phyloP scores from a whole-genome alignment of 1,140 invertebrate species.

The Pseudomyrmex sp. region DNA sequence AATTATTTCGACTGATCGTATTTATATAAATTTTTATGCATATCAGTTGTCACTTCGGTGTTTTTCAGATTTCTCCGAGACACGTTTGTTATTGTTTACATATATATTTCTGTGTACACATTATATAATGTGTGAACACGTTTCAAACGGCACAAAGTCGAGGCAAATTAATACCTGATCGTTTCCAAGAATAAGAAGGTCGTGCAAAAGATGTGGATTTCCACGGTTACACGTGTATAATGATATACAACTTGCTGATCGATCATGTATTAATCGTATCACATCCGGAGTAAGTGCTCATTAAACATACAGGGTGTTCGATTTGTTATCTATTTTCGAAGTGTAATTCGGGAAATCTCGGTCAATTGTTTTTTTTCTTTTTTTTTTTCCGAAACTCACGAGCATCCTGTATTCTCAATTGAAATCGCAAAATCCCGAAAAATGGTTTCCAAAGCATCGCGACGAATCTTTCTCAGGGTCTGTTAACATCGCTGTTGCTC shows the following conservation, averaged over 20 bases:
- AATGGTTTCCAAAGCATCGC: slow-evolving; percentile 7
- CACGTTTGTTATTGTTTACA: not conserved
- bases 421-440: not conserved
- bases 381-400: not conserved
- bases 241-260: not conserved
- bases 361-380: not conserved
- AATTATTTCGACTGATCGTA: too few relatives aligned
- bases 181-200: not conserved
- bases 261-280: slow-evolving; percentile 23
- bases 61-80: too few relatives aligned
- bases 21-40: too few relatives aligned
- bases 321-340: not conserved
- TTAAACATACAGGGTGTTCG: slow-evolving; percentile 11
- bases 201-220: not conserved
- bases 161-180: slow-evolving; percentile 34
- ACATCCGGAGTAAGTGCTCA: slow-evolving; percentile 28
- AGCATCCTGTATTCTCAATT: not conserved
- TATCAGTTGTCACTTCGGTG: too few relatives aligned
- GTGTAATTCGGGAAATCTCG: not conserved
- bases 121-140: not conserved
- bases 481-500: slow-evolving; percentile 87
- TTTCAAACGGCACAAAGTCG: slow-evolving; percentile 9
- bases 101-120: not conserved
- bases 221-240: not conserved
- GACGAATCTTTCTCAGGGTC: slow-evolving; percentile 77